Conservation (phyloP, 2,888 invertebrate genomes). For the Trisateles emortualis region DNA sequence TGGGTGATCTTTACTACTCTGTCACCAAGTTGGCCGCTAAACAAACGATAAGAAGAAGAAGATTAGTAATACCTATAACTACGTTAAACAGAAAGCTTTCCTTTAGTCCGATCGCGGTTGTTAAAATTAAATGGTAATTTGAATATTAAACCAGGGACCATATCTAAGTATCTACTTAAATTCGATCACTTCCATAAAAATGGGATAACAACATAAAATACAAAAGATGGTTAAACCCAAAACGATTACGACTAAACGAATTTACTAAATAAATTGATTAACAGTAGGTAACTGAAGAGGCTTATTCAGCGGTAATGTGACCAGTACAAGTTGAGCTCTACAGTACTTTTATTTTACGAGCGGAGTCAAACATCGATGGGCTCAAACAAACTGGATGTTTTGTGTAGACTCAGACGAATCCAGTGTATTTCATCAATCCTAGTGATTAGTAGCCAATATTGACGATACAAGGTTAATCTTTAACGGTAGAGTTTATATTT, state of each 20-base stretch:
- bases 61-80: no score
- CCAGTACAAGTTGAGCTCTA: not conserved
- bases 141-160: not conserved
- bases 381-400: not conserved
- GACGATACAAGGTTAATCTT: constrained; percentile 18
- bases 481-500: constrained; percentile 13
- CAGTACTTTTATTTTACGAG: not conserved
- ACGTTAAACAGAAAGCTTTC: no score
- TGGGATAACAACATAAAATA: not conserved
- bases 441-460: constrained; percentile 31
- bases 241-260: constrained; percentile 33
- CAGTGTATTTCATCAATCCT: constrained; percentile 36
- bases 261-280: constrained; percentile 28
- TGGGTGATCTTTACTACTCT: no score
- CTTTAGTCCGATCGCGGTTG: no score
- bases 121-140: not conserved
- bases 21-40: no score
- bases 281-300: constrained; percentile 15
- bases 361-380: not conserved
- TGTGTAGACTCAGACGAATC: constrained; percentile 3
- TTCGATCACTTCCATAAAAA: not conserved
- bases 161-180: not conserved
- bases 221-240: constrained; percentile 17
- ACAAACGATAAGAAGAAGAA: no score
- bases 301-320: constrained; percentile 8